Evolutionary conservation across 2,797 vertebrate species (phyloP).

Genomic region (Siniperca obscura): DNA sequence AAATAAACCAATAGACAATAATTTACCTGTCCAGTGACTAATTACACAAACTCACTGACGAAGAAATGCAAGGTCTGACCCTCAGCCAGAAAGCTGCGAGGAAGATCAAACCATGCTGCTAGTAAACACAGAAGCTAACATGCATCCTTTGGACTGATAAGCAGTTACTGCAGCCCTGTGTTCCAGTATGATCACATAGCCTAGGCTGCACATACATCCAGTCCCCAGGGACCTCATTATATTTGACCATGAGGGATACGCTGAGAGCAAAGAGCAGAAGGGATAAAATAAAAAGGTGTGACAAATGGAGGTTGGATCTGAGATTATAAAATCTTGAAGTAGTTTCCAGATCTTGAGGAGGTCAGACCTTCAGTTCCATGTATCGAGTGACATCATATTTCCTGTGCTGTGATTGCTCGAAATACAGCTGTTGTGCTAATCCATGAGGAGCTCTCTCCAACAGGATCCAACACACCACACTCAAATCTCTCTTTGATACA

Average conservation of each 20-base stretch:
- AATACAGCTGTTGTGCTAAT: slow-evolving; percentile 48
- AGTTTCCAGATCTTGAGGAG: slow-evolving; percentile 33
- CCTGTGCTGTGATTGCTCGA: slow-evolving; percentile 19
- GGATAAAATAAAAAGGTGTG: slow-evolving; percentile 20
- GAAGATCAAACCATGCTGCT: slow-evolving; percentile 28
- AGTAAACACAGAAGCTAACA: slow-evolving; percentile 15
- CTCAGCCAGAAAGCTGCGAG: slow-evolving; percentile 7
- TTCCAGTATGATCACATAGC: slow-evolving; percentile 17
- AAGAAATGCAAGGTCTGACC: slow-evolving; percentile 4
- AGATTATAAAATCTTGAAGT: slow-evolving; percentile 14
- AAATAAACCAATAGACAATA: background rate
- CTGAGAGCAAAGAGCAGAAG: slow-evolving; percentile 4
- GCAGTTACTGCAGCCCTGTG: slow-evolving; percentile 10
- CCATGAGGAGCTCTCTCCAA: slow-evolving; percentile 43
- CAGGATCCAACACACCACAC: slow-evolving; percentile 42
- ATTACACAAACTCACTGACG: slow-evolving; percentile 17
- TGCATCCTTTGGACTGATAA: slow-evolving; percentile 28
- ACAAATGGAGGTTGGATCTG: background rate
- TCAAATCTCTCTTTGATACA: slow-evolving; percentile 41
- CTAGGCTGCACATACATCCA: slow-evolving; percentile 3
- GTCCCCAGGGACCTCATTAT: slow-evolving; percentile 34
- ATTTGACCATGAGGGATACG: slow-evolving; percentile 14
- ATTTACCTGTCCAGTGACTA: background rate
- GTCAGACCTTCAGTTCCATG: slow-evolving; percentile 15
- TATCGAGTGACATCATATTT: slow-evolving; percentile 33